Evolutionary conservation across 2,797 vertebrate genomes (phyloP).

Genomic region (Jordanella pulchra): DNA sequence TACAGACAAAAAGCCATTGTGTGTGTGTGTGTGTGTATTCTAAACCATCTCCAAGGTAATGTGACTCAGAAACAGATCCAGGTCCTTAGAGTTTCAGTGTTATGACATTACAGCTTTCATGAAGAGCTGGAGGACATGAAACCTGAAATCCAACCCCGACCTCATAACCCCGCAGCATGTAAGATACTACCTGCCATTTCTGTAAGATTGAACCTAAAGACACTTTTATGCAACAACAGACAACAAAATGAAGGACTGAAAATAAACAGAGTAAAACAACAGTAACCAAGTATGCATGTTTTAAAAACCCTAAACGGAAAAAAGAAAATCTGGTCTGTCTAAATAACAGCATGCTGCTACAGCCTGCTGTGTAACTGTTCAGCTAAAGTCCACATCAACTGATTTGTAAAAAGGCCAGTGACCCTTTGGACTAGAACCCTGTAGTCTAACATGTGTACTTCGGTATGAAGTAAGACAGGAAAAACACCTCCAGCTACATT

Average conservation of each 20-base stretch:
- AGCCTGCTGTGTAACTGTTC: constrained; percentile 17
- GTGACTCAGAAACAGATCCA: constrained; percentile 60
- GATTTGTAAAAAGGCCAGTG: constrained; percentile 31
- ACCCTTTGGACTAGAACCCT: constrained; percentile 37
- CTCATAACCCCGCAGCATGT: not conserved
- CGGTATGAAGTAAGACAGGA: constrained; percentile 16
- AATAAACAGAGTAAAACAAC: not conserved
- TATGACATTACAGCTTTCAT: constrained; percentile 14
- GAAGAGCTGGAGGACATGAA: constrained; percentile 34
- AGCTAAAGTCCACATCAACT: constrained; percentile 48
- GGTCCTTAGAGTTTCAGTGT: constrained; percentile 38
- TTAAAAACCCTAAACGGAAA: not conserved
- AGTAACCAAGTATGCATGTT: not conserved
- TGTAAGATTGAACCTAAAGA: constrained; percentile 1
- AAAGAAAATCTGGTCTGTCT: constrained; percentile 24
- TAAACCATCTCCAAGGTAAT: constrained; percentile 50
- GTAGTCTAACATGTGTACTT: constrained; percentile 20
- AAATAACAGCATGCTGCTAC: constrained; percentile 24
- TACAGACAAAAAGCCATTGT: constrained; percentile 52
- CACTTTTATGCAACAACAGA: not conserved
- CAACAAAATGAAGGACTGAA: not conserved
- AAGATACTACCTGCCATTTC: not conserved
- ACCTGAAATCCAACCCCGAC: constrained; percentile 41
- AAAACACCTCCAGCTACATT: constrained; percentile 8
- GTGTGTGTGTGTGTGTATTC: constrained; percentile 5